A percentile compares a stretch with the other conserved stretches of the same genome.
Conservation (phyloP, 2,797 vertebrate genomes). For the Etheostoma nigrum region DNA sequence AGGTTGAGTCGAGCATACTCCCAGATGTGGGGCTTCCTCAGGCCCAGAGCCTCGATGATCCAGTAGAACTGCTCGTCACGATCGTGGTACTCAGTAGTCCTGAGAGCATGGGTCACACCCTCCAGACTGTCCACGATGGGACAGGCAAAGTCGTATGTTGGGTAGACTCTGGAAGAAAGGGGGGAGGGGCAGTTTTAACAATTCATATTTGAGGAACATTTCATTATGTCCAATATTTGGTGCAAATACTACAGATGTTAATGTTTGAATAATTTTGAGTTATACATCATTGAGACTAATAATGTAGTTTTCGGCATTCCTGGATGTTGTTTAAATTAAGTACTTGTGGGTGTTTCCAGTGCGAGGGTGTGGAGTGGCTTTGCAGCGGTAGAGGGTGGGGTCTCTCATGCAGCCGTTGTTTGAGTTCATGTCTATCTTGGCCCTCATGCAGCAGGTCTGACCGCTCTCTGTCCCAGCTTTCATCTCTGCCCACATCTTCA, state of each 20-base stretch:
- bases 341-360: slow-evolving; percentile 93
- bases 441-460: slow-evolving; percentile 96
- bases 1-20: slow-evolving; percentile 97
- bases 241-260: not conserved
- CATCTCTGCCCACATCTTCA: slow-evolving; percentile 98
- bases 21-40: slow-evolving; percentile 96
- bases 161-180: slow-evolving; percentile 88
- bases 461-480: slow-evolving; percentile 91
- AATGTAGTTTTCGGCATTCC: not conserved
- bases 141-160: slow-evolving; percentile 98
- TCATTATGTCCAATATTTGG: not conserved
- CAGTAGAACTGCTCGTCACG: slow-evolving; percentile 98
- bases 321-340: not conserved
- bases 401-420: slow-evolving; percentile 99
- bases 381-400: slow-evolving; percentile 97
- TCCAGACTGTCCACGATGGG: slow-evolving; percentile 98
- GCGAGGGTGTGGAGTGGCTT: slow-evolving; percentile 93
- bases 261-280: too few relatives aligned
- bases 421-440: slow-evolving; percentile 98
- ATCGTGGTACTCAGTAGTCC: slow-evolving; percentile 98
- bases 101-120: slow-evolving; percentile 95
- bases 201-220: not conserved
- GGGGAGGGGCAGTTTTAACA: not conserved
- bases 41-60: slow-evolving; percentile 91
- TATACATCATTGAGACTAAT: not conserved